Evolutionary conservation across 2,113 vertebrate genomes (phyloP).

Genomic region (Coturnix japonica): DNA sequence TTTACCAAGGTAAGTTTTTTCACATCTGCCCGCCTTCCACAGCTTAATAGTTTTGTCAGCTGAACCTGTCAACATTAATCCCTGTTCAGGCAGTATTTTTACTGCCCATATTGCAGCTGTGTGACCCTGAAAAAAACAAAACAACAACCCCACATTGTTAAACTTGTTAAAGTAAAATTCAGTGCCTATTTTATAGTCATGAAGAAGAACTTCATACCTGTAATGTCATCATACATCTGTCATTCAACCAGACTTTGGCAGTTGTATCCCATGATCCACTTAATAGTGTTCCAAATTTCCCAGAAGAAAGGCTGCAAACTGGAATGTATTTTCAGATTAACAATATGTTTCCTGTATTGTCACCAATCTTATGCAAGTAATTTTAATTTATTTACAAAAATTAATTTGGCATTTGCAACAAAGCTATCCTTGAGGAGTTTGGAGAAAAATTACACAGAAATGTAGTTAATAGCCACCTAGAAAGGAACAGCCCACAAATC

Average conservation of each 20-base stretch:
- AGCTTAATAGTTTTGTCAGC: constrained; percentile 97
- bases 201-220: constrained; percentile 81
- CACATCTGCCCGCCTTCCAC: constrained; percentile 98
- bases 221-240: constrained; percentile 98
- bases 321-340: constrained; percentile 27
- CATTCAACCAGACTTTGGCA: constrained; percentile 96
- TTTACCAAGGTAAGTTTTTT: constrained; percentile 91
- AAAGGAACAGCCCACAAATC: background rate
- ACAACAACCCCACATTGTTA: background rate
- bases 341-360: background rate
- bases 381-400: background rate
- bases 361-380: background rate
- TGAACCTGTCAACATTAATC: constrained; percentile 95
- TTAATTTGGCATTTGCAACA: background rate
- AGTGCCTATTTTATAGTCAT: background rate
- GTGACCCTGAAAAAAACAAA: constrained; percentile 84
- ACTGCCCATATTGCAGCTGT: constrained; percentile 95
- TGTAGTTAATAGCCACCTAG: background rate
- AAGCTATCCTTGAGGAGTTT: background rate
- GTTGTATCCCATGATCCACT: constrained; percentile 98
- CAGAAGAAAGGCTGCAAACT: constrained; percentile 96
- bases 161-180: background rate
- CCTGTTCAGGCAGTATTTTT: constrained; percentile 93
- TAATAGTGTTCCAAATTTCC: constrained; percentile 95
- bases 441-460: background rate